These are phyloP conservation scores for Solea solea DNA, from an alignment of 2,113 vertebrate species.

Conservation along the genomic window DNA sequence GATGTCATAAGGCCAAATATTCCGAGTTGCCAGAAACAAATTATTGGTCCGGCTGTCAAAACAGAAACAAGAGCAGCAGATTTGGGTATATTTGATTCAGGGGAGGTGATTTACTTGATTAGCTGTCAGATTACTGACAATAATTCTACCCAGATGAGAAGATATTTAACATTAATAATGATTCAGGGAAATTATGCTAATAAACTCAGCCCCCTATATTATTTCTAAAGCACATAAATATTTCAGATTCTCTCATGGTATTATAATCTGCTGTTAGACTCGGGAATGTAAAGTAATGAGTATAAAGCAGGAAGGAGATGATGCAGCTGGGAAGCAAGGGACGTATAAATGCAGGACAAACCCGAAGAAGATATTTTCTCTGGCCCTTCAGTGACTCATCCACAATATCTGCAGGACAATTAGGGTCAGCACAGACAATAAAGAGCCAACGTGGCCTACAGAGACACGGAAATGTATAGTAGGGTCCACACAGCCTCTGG, in stretches of 20 bases:
- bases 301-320: neutral
- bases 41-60: slow-evolving; percentile 47
- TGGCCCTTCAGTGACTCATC: slow-evolving; percentile 59
- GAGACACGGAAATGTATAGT: slow-evolving; percentile 41
- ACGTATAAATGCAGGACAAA: slow-evolving; percentile 17
- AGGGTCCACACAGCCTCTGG: slow-evolving; percentile 27
- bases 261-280: slow-evolving; percentile 26
- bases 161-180: slow-evolving; percentile 53
- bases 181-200: slow-evolving; percentile 33
- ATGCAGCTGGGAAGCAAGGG: slow-evolving; percentile 1
- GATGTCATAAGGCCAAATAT: slow-evolving; percentile 64
- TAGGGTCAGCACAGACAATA: slow-evolving; percentile 60
- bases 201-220: slow-evolving; percentile 30
- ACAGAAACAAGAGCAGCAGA: slow-evolving; percentile 31
- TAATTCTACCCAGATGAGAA: slow-evolving; percentile 43
- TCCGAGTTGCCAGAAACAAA: slow-evolving; percentile 57
- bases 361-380: slow-evolving; percentile 40
- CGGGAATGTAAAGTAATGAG: slow-evolving; percentile 11
- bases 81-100: slow-evolving; percentile 45
- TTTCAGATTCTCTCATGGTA: slow-evolving; percentile 20
- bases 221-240: slow-evolving; percentile 31
- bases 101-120: slow-evolving; percentile 43
- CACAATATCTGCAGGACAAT: slow-evolving; percentile 60
- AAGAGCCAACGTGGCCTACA: slow-evolving; percentile 44
- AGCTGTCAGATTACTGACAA: slow-evolving; percentile 41